Evolutionary conservation across 2,113 vertebrate genomes (phyloP).

Genomic region (Dasypus novemcinctus): DNA sequence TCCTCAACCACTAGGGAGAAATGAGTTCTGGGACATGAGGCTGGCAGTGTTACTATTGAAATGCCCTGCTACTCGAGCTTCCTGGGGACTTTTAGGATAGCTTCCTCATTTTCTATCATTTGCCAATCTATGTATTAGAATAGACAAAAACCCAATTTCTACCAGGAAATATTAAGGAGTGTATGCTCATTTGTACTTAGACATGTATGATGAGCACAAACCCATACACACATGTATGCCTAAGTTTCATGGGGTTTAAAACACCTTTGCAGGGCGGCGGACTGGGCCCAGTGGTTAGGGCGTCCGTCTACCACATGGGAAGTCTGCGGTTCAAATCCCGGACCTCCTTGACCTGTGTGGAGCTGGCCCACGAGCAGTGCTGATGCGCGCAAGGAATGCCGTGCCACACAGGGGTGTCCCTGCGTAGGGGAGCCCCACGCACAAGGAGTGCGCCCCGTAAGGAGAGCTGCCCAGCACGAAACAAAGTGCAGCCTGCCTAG

Average conservation of each 20-base stretch:
- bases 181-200: neutral
- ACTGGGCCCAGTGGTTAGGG: no score
- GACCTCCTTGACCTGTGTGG: no score
- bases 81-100: neutral
- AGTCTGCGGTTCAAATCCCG: no score
- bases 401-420: no score
- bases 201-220: neutral
- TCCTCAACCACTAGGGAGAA: neutral
- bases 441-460: no score
- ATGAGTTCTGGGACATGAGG: neutral
- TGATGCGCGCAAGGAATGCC: no score
- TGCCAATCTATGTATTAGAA: neutral
- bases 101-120: neutral
- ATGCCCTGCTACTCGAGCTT: neutral
- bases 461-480: no score
- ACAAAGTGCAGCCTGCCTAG: no score
- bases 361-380: no score
- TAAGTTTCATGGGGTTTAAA: neutral
- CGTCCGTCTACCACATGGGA: no score
- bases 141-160: neutral
- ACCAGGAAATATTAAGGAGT: neutral
- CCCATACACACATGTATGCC: neutral
- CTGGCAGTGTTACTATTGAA: neutral
- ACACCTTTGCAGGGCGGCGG: neutral
- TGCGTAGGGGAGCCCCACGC: no score